Evolutionary conservation across 1,140 invertebrate species (phyloP).

Genomic region (Mamestra configurata): DNA sequence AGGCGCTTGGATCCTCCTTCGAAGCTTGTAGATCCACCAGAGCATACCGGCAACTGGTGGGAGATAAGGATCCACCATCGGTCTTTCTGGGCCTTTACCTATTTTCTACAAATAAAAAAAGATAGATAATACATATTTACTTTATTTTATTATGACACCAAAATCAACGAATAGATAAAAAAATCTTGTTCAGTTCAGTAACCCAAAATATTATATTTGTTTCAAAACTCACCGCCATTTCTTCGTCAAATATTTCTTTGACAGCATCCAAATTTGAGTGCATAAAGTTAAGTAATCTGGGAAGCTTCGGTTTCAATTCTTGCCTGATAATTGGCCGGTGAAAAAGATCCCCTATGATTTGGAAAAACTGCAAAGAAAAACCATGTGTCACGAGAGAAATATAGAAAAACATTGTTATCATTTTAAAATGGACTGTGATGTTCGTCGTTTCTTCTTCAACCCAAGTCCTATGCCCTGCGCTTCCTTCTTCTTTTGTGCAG

Average conservation of each 20-base stretch:
- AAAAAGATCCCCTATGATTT: constrained; percentile 92
- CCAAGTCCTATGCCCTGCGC: no score
- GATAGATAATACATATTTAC: neutral
- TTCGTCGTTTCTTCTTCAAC: no score
- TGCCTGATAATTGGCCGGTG: constrained; percentile 92
- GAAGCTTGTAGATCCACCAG: constrained; percentile 92
- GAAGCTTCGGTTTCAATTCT: constrained; percentile 84
- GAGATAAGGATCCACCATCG: constrained; percentile 91
- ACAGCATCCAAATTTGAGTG: constrained; percentile 90
- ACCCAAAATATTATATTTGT: neutral
- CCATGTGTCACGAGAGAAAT: neutral
- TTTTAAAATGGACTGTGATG: no score
- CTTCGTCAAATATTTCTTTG: constrained; percentile 89
- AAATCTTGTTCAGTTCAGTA: no score
- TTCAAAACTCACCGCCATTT: constrained; percentile 76
- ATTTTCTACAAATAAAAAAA: constrained; percentile 68
- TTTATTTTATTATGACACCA: no score
- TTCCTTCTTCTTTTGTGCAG: no score
- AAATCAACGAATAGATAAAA: no score
- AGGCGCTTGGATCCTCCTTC: constrained; percentile 89
- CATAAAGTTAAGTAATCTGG: constrained; percentile 84
- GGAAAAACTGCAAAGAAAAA: constrained; percentile 89
- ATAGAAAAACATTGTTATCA: no score
- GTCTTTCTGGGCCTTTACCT: constrained; percentile 78
- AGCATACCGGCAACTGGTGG: constrained; percentile 92